phyloP scores from a whole-genome alignment of 2,113 vertebrate genomes.

The Condylura cristata region DNA sequence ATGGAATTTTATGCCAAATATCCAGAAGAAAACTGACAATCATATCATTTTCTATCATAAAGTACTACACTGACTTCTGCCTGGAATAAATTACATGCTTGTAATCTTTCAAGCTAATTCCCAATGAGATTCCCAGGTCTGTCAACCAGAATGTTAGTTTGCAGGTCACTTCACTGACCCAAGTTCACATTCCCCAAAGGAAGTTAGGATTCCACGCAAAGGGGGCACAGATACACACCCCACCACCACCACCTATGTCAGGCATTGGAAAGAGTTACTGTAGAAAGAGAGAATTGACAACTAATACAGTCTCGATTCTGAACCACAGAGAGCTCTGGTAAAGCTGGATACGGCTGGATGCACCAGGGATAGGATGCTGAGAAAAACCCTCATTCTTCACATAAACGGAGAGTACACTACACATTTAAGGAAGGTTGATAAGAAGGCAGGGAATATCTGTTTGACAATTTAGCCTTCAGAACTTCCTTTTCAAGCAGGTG shows the following conservation, averaged over 20 bases:
- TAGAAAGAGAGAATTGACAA: background rate
- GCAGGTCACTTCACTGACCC: background rate
- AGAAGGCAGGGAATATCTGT: background rate
- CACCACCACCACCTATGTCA: background rate
- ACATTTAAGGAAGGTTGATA: background rate
- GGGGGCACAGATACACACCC: background rate
- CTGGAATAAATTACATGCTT: constrained; percentile 30
- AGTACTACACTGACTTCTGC: constrained; percentile 21
- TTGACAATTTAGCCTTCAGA: background rate
- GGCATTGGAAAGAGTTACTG: too few species aligned
- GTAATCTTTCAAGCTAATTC: constrained; percentile 36
- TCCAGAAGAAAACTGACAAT: constrained; percentile 33
- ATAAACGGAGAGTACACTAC: background rate
- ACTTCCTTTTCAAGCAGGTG: background rate
- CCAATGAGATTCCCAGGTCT: background rate
- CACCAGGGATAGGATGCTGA: background rate
- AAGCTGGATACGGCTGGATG: background rate
- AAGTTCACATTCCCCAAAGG: background rate
- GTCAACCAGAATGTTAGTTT: background rate
- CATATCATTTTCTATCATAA: constrained; percentile 29
- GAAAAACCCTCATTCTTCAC: background rate
- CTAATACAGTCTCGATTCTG: accelerated
- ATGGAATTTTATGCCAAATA: constrained; percentile 10
- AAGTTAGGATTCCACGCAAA: background rate
- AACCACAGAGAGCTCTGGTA: background rate